A percentile compares a stretch with the other conserved stretches of the same genome.
phyloP scores from a whole-genome alignment of 2,888 invertebrate species.

The Caenorhabditis sp. region DNA sequence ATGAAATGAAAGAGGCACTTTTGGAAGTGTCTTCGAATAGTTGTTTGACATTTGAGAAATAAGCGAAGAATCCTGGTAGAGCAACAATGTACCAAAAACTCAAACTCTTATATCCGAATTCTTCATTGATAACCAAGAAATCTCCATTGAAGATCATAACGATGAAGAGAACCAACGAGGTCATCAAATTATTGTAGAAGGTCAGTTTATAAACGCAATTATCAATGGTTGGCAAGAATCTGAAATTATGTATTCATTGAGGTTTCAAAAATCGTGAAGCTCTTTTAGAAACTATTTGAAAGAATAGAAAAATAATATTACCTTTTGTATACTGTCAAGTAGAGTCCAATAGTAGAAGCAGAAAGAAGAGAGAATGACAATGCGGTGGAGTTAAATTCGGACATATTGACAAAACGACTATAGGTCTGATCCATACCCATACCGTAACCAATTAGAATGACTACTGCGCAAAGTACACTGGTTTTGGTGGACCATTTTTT shows the following conservation, averaged over 20 bases:
- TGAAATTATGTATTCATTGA: slow-evolving; percentile 73
- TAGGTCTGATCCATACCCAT: not conserved
- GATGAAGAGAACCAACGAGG: slow-evolving; percentile 86
- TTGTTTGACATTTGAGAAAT: not conserved
- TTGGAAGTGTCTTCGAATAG: slow-evolving; percentile 86
- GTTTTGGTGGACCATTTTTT: not conserved
- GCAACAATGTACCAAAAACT: not conserved
- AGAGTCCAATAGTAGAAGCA: not conserved
- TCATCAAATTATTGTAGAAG: slow-evolving; percentile 95
- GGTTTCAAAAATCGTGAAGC: slow-evolving; percentile 52
- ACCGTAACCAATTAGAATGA: not conserved
- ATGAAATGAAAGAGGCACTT: slow-evolving; percentile 89
- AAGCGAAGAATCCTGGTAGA: not conserved
- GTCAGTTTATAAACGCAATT: slow-evolving; percentile 91
- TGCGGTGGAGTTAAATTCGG: not conserved
- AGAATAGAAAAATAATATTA: not conserved
- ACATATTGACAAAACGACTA: too few relatives aligned
- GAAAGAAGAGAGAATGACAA: not conserved
- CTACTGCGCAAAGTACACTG: not conserved
- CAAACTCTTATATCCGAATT: not conserved
- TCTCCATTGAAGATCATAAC: slow-evolving; percentile 79
- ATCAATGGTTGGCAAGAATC: slow-evolving; percentile 82
- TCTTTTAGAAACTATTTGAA: too few relatives aligned
- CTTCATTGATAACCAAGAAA: slow-evolving; percentile 57
- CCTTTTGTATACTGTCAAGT: not conserved